Evolutionary conservation across 1,140 invertebrate genomes (phyloP), one percentile per base, ranked within the genome.

Genomic region (Doryteuthis pealeii): DNA sequence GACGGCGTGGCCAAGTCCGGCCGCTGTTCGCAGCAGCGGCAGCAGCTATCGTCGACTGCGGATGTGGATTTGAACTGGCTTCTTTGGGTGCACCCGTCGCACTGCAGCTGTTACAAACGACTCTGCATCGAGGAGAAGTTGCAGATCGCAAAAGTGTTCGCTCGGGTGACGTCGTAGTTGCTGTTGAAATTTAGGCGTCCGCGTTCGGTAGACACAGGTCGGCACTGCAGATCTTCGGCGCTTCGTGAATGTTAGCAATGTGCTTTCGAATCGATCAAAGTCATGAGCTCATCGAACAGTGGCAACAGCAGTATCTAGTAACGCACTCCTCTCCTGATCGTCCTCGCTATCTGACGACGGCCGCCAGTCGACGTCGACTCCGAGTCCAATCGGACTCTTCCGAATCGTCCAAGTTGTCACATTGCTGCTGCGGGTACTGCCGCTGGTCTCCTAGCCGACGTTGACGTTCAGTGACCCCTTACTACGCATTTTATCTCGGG

Each of bases 311-410:
- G 54, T 62, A 62, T 62, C 54, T 8, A 6, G 54, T 62, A 28
- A 62, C 26, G 12, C 26, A 22, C 18, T 62, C 54, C 18, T 62
- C 54, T 62, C 54, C n/a, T n/a, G n/a, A 62, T 62, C 54, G 54
- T 62, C 54, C 18, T 62, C 54, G 18, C 54, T 62, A 8, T 62
- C 54, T 0, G 54, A 62, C 22, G 54, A 62, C 18, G 54, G 54
- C 54, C 54, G 54, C 54, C 54, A 62, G 54, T 62, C 18, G 54
- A 62, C 54, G 54, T 62, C 54, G 54, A 62, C 54, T 62, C 54
- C 5, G 54, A 62, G 18, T 62, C 54, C 35, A 40, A 28, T 62
- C 54, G 6, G 54, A 62, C 6, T 62, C 54, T n/a, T 22, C 54
- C 5, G 54, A 62, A 28, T 62, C 54, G 18, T 62, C 54, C 6